Evolutionary conservation across 2,113 vertebrate species (phyloP), one percentile per base, ranked within the genome.

Genomic region (Eublepharis macularius): DNA sequence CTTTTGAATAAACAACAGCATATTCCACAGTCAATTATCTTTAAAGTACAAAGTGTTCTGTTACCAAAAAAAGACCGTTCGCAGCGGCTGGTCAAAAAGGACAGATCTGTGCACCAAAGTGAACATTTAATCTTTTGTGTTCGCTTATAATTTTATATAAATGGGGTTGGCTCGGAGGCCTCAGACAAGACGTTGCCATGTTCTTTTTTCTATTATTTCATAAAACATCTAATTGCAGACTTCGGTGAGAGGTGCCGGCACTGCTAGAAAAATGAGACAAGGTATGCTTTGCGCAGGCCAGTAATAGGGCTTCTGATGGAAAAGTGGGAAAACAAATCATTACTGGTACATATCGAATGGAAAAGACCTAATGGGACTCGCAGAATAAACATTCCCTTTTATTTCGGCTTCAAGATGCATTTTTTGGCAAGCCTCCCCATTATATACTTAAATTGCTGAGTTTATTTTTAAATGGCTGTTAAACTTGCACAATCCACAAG

Each of bases 1-100:
- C 94, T 97, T 97, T 94, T 95, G 92, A 96, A 96, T 96, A 96
- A 97, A 96, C 95, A 96, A 88, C 93, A 83, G 94, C 94, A 91
- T 95, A 95, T 96, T 96, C 95, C 94, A 92, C 91, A 95, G 95
- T 95, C 95, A 96, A 89, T 97, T 97, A 97, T 96, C 95, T 95
- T 94, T 91, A 92, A 95, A 95, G 96, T 95, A 97, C 96, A 95
- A 85, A 93, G 93, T 96, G 96, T 97, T 96, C 95, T 93, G 86
- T 88, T 92, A 94, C 95, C 94, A 94, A 95, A 95, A 94, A 93
- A 92, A 92, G 93, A 93, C 93, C 89, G 87, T 91, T 91, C 91
- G 89, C 94, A 94, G 92, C 94, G 91, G 93, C 95, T 95, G 92
- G 93, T 93, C 86, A 92, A 92, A 39, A 94, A 93, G 95, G 95